These are phyloP conservation scores for Redunca redunca DNA, from an alignment of 2,113 vertebrate species.

Conservation along the genomic window DNA sequence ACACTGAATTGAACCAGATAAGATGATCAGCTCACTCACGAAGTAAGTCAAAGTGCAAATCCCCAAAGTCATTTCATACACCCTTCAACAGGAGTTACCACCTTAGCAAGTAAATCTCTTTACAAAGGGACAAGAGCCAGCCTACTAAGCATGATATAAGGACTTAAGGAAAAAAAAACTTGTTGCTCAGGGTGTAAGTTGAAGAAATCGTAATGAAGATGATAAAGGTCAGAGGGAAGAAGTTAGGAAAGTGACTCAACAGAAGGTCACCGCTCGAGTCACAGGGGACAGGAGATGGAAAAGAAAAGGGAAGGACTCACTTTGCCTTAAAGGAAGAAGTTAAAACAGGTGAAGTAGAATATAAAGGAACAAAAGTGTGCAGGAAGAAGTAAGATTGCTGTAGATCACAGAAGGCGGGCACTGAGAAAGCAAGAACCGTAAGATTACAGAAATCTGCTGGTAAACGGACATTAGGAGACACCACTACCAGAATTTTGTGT, in stretches of 20 bases:
- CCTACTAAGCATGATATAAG: background rate
- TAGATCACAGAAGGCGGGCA: background rate
- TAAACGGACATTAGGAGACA: background rate
- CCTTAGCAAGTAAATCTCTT: background rate
- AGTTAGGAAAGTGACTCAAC: background rate
- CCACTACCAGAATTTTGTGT: background rate
- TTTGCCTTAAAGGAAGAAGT: background rate
- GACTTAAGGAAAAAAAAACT: background rate
- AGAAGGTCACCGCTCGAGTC: background rate
- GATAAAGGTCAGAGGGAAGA: background rate
- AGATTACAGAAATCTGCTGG: background rate
- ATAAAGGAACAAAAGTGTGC: background rate
- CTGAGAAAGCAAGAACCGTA: background rate
- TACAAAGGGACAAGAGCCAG: background rate
- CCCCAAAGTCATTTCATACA: background rate
- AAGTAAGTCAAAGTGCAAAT: background rate
- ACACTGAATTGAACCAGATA: background rate
- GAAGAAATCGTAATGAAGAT: background rate
- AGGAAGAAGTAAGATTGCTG: background rate
- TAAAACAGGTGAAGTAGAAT: background rate
- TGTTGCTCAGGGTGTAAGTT: background rate
- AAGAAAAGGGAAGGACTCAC: background rate
- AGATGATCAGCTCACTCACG: background rate
- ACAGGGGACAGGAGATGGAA: background rate
- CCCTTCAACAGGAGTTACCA: background rate